phyloP scores from a whole-genome alignment of 2,888 invertebrate species.

The Willowsia nigromaculata region DNA sequence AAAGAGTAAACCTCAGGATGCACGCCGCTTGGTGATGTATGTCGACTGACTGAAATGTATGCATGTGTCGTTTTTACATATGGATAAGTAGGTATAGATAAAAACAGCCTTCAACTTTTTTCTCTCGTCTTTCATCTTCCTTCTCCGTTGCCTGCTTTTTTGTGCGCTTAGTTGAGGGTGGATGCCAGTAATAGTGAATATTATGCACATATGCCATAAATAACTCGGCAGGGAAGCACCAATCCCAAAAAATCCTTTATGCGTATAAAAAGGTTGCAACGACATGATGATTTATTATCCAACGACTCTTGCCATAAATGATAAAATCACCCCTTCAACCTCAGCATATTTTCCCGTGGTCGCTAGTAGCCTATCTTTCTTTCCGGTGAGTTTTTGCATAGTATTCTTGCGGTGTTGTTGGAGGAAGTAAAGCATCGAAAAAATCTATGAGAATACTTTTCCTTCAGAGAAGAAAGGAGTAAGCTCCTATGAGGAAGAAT shows the following conservation, averaged over 20 bases:
- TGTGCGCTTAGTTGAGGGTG: neutral
- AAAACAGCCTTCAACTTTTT: conserved; percentile 46
- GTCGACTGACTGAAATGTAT: conserved; percentile 34
- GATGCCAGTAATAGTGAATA: conserved; percentile 13
- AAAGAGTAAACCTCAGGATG: conserved; percentile 40
- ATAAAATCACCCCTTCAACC: conserved; percentile 75
- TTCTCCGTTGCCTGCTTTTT: neutral
- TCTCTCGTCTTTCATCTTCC: conserved; percentile 34
- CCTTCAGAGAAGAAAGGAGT: neutral
- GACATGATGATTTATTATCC: conserved; percentile 78
- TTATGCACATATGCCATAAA: conserved; percentile 77
- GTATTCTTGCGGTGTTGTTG: conserved; percentile 22
- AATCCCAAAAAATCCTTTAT: conserved; percentile 74
- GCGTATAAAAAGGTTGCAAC: conserved; percentile 76
- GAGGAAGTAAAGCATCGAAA: conserved; percentile 9
- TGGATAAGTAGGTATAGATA: conserved; percentile 43
- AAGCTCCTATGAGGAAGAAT: neutral
- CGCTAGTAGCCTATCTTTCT: conserved; percentile 44
- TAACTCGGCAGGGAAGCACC: conserved; percentile 76
- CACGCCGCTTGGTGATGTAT: conserved; percentile 31
- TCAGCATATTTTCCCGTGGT: conserved; percentile 48
- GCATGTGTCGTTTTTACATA: conserved; percentile 50
- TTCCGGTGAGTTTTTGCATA: conserved; percentile 44
- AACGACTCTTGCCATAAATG: conserved; percentile 59
- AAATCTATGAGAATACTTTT: conserved; percentile 26